Base-by-base conservation (phyloP, 2,888 invertebrate genomes). In the Cistogaster globosa region DNA sequence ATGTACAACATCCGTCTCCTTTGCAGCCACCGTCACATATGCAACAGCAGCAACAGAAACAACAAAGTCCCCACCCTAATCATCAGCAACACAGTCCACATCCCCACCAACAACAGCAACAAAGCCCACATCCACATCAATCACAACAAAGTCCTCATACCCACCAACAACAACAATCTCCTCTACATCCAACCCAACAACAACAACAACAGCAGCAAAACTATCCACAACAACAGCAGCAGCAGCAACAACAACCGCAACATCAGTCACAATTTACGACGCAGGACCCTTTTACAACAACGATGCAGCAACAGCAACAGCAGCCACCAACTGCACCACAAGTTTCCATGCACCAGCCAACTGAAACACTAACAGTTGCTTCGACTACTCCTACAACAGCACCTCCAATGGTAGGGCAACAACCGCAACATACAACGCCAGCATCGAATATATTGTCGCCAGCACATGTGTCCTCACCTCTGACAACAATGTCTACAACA, bases 41-140 rank as follows among this genome's bases (percentile, higher is more conserved):
- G 63, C 89, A 83, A 69, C 87, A 69, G 67, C 69, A 68, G 20
- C 86, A 87, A 77, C 82, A 87, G 62, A 86, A 84, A 55, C 87
- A 85, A 12, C 86, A 84, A 58, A 83, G 74, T 18, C 86, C 79
- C 11, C 83, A 80, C 18, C 71, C 80, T 22, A 69, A 84, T 90
- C 87, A 88, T 48, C 83, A 80, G 62, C 89, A 93, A 88, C 92
- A 93, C 88, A 91, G 93, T 87, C 92, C 93, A 93, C 91, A 90
- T 87, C 88, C 86, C 55, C 86, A 89, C 75, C 88, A 85, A 48
- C 88, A 87, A 63, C 88, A 89, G 22, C 86, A 87, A 48, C 81
- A 86, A 75, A 77, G 87, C 57, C 86, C 55, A 57, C 87, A 76
- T 76, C 86, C 71, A 55, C 88, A 80, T 58, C 87, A 67, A 36